Evolutionary conservation across 2,797 vertebrate genomes (phyloP).

Genomic region (Forpus xanthops): DNA sequence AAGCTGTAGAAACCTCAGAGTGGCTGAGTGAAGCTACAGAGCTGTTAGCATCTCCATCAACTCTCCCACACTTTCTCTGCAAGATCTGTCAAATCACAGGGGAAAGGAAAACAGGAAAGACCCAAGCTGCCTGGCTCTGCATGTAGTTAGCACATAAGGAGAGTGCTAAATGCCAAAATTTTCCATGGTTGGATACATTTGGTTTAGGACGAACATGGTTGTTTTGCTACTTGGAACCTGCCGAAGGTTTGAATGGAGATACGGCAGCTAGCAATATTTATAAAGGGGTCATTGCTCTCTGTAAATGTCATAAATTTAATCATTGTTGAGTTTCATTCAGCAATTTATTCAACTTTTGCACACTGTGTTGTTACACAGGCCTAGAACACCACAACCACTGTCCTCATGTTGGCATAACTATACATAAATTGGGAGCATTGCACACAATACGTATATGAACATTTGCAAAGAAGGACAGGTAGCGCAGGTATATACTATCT

Average conservation of each 20-base stretch:
- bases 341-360: neutral
- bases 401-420: neutral
- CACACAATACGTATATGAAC: accelerated
- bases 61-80: neutral
- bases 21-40: neutral
- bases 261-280: neutral
- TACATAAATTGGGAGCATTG: neutral
- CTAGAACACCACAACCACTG: neutral
- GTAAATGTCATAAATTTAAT: neutral
- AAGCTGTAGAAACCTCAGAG: neutral
- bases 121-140: neutral
- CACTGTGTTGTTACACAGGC: neutral
- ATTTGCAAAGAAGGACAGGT: neutral
- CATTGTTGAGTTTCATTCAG: neutral
- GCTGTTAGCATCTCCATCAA: neutral
- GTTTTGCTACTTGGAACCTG: neutral
- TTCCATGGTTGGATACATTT: neutral
- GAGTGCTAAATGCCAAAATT: neutral
- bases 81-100: neutral
- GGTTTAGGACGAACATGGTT: neutral
- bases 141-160: neutral
- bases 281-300: neutral
- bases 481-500: neutral
- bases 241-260: neutral
- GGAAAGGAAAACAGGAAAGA: neutral